These are phyloP conservation scores for Quadroppia sp. DNA, from an alignment of 2,888 invertebrate species.

Conservation along the genomic window DNA sequence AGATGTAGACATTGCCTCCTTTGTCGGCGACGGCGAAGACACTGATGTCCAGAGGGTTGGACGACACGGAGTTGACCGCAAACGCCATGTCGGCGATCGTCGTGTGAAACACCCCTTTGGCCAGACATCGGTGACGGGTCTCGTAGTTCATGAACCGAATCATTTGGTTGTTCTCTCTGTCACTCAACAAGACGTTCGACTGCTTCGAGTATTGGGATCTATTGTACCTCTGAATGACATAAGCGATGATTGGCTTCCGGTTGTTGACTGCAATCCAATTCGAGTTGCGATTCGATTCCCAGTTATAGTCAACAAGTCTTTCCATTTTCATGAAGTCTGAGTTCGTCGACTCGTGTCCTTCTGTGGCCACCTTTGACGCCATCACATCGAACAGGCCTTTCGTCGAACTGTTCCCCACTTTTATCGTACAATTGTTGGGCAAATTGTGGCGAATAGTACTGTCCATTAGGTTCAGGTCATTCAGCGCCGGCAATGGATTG, in stretches of 20 bases:
- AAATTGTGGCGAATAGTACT: not conserved
- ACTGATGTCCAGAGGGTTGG: constrained; percentile 12
- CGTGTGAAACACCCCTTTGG: constrained; percentile 6
- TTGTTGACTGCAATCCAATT: constrained; percentile 38
- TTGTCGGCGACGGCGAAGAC: constrained; percentile 33
- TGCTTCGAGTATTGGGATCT: not conserved
- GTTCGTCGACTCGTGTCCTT: constrained; percentile 35
- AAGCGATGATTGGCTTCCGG: constrained; percentile 38
- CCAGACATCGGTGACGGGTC: constrained; percentile 17
- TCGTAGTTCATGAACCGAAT: constrained; percentile 37
- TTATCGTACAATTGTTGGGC: constrained; percentile 25
- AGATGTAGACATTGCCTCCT: constrained; percentile 35
- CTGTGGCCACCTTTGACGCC: not conserved
- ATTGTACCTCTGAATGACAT: not conserved
- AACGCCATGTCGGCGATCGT: constrained; percentile 37
- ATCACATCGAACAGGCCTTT: not conserved
- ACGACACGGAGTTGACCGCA: constrained; percentile 22
- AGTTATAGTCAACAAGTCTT: constrained; percentile 35
- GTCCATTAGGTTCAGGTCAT: not conserved
- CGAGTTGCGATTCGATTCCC: constrained; percentile 10
- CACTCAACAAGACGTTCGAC: not conserved
- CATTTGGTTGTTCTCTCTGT: constrained; percentile 31
- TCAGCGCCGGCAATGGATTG: constrained; percentile 3
- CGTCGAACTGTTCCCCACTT: not conserved
- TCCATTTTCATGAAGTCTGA: constrained; percentile 38